Conservation (phyloP, 2,888 invertebrate genomes). For the Formica aserva region DNA sequence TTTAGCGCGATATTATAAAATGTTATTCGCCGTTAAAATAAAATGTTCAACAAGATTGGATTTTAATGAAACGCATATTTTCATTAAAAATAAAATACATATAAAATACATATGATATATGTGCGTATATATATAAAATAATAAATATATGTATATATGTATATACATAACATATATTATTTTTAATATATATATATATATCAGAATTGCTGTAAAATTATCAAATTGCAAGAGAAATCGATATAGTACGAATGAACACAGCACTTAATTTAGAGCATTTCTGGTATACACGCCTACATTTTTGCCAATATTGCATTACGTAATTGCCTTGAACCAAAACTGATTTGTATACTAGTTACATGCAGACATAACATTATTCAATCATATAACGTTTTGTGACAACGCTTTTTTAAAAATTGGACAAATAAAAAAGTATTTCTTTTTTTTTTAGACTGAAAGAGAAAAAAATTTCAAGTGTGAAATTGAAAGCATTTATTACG, state of each 20-base stretch:
- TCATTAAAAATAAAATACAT: background rate
- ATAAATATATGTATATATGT: no score
- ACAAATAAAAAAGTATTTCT: background rate
- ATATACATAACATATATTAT: no score
- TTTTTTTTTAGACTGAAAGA: background rate
- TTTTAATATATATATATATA: background rate
- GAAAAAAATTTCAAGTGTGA: background rate
- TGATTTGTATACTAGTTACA: background rate
- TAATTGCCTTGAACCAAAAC: conserved; percentile 41
- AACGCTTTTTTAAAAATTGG: background rate
- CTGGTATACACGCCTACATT: conserved; percentile 40
- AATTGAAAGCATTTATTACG: background rate
- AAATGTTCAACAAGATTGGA: background rate
- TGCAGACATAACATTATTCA: conserved; percentile 4
- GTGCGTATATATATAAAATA: no score
- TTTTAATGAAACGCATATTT: background rate
- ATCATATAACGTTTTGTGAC: background rate
- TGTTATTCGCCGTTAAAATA: background rate
- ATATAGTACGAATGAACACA: conserved; percentile 9
- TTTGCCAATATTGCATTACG: conserved; percentile 40
- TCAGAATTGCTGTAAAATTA: background rate
- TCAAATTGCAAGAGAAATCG: conserved; percentile 54
- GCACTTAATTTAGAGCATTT: conserved; percentile 49
- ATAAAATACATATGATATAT: background rate
- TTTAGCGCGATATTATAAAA: background rate